These are phyloP conservation scores for Lasaia peninsularis DNA, from an alignment of 1,140 invertebrate genomes.

Conservation along the genomic window DNA sequence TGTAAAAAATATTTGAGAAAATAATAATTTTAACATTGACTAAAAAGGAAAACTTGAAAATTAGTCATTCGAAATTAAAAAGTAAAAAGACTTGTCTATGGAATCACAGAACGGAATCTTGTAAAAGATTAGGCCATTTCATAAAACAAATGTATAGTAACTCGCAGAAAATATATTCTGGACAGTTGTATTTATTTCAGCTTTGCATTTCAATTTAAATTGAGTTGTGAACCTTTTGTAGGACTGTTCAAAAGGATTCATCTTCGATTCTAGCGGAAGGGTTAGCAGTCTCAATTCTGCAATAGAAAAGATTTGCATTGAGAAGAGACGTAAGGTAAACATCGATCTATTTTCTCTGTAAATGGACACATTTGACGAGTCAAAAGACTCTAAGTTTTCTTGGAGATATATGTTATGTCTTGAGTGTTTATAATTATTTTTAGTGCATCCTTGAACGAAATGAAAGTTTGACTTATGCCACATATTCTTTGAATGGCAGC, in stretches of 20 bases:
- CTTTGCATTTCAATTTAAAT: slow-evolving; percentile 76
- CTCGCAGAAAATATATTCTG: slow-evolving; percentile 77
- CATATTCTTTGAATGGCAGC: slow-evolving; percentile 77
- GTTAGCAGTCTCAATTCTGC: slow-evolving; percentile 75
- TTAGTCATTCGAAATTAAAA: slow-evolving; percentile 70
- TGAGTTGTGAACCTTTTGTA: slow-evolving; percentile 69
- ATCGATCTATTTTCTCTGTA: slow-evolving; percentile 76
- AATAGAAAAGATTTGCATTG: slow-evolving; percentile 76
- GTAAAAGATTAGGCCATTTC: slow-evolving; percentile 78
- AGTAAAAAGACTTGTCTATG: slow-evolving; percentile 71
- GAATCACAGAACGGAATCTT: slow-evolving; percentile 77
- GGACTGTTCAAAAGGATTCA: slow-evolving; percentile 66
- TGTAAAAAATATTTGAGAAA: too few relatives aligned
- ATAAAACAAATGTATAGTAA: slow-evolving; percentile 79
- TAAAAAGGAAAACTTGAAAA: slow-evolving; percentile 32
- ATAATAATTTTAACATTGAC: not conserved
- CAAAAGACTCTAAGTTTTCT: slow-evolving; percentile 37
- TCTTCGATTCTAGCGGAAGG: slow-evolving; percentile 69
- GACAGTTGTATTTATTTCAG: slow-evolving; percentile 77
- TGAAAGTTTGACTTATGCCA: slow-evolving; percentile 78
- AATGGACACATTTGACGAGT: slow-evolving; percentile 56
- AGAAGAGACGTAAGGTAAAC: slow-evolving; percentile 77
- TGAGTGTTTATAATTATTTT: slow-evolving; percentile 76
- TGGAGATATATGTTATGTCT: slow-evolving; percentile 43
- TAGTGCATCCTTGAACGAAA: slow-evolving; percentile 76